phyloP scores from a whole-genome alignment of 2,888 invertebrate genomes.

The Glaucopsyche alexis region DNA sequence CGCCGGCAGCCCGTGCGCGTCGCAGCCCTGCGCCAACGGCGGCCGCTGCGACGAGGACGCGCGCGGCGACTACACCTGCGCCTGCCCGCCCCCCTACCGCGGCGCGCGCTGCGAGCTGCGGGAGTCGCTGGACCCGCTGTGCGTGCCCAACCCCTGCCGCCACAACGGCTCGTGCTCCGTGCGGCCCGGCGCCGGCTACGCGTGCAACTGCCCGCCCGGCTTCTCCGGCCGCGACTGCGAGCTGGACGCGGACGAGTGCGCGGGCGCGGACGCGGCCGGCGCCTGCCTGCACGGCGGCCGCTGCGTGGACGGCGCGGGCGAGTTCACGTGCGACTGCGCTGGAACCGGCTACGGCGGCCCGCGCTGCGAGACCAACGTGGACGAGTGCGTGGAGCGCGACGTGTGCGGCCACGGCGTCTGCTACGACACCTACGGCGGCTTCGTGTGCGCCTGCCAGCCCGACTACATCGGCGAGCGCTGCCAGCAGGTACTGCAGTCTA shows the following conservation, averaged over 20 bases:
- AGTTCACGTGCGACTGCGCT: conserved; percentile 88
- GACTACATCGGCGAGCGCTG: conserved; percentile 91
- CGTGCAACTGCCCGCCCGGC: conserved; percentile 82
- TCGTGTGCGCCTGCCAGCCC: conserved; percentile 86
- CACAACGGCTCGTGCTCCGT: conserved; percentile 89
- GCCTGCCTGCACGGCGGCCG: conserved; percentile 86
- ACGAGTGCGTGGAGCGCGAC: conserved; percentile 84
- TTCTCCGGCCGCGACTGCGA: conserved; percentile 86
- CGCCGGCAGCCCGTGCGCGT: conserved; percentile 85
- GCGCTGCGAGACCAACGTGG: conserved; percentile 87
- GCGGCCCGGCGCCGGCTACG: conserved; percentile 76
- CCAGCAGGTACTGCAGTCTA: conserved; percentile 81
- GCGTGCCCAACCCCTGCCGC: conserved; percentile 87
- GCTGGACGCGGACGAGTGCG: conserved; percentile 87
- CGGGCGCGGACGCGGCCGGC: conserved; percentile 65
- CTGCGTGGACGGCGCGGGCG: conserved; percentile 86
- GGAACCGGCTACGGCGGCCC: conserved; percentile 86
- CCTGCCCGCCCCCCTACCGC: conserved; percentile 84
- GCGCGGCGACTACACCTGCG: conserved; percentile 85
- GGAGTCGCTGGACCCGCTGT: conserved; percentile 84
- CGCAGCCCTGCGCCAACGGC: conserved; percentile 85
- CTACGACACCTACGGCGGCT: conserved; percentile 90
- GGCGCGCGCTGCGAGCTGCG: conserved; percentile 86
- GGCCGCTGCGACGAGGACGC: conserved; percentile 84
- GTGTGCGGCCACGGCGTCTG: conserved; percentile 87